phyloP scores from a whole-genome alignment of 2,888 invertebrate species.

The Drosophila rubida region DNA sequence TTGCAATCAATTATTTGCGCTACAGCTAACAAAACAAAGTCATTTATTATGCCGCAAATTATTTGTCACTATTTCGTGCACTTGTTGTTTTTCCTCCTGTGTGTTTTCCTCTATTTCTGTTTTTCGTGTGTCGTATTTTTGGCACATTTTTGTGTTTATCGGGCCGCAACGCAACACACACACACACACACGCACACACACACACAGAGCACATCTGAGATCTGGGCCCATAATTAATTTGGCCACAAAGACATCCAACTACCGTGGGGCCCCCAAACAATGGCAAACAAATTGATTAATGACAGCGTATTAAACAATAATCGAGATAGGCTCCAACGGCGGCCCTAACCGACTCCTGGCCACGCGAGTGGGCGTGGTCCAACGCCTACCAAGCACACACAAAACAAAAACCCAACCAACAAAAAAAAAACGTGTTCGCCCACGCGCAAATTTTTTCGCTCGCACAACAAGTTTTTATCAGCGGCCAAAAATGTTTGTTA shows the following conservation, averaged over 20 bases:
- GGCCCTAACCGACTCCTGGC: slow-evolving; percentile 33
- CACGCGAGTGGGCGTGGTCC: slow-evolving; percentile 1
- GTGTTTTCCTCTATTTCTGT: neutral
- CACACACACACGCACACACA: too few relatives aligned
- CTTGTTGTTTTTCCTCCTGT: slow-evolving; percentile 49
- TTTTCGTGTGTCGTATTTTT: slow-evolving; percentile 24
- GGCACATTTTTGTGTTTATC: slow-evolving; percentile 56
- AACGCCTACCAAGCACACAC: neutral
- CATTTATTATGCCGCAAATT: slow-evolving; percentile 69
- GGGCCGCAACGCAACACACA: slow-evolving; percentile 60
- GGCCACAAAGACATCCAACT: slow-evolving; percentile 62
- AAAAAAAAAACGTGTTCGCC: slow-evolving; percentile 42
- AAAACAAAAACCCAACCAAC: too few relatives aligned
- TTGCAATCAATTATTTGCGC: slow-evolving; percentile 64
- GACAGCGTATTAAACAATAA: slow-evolving; percentile 79
- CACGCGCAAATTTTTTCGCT: slow-evolving; percentile 59
- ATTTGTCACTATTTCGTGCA: slow-evolving; percentile 69
- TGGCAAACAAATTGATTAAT: slow-evolving; percentile 78
- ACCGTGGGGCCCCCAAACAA: slow-evolving; percentile 64
- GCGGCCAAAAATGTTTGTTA: slow-evolving; percentile 39
- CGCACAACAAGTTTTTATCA: slow-evolving; percentile 55
- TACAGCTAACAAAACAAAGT: slow-evolving; percentile 65
- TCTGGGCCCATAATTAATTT: slow-evolving; percentile 73
- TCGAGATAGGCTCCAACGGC: slow-evolving; percentile 71
- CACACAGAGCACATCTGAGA: slow-evolving; percentile 47